phyloP scores from a whole-genome alignment of 2,888 invertebrate genomes.

The Cloeon dipterum region DNA sequence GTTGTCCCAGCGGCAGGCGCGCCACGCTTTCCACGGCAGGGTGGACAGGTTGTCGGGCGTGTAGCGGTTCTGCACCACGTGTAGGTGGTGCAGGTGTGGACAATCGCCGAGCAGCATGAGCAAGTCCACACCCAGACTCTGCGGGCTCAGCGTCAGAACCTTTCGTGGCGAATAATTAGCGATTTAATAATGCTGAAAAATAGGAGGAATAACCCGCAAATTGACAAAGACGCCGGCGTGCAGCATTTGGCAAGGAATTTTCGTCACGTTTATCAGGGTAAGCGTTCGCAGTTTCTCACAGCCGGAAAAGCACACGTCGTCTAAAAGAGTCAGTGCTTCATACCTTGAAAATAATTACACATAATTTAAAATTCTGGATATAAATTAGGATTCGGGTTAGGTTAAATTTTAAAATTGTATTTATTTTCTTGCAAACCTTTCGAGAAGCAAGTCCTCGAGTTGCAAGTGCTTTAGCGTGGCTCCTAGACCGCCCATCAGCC shows the following conservation, averaged over 20 bases:
- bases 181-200: neutral
- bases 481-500: constrained; percentile 38
- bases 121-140: constrained; percentile 51
- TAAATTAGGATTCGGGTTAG: too few species aligned
- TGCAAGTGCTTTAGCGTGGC: constrained; percentile 33
- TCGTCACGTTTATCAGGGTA: constrained; percentile 50
- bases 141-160: constrained; percentile 40
- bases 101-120: constrained; percentile 35
- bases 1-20: constrained; percentile 27
- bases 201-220: constrained; percentile 27
- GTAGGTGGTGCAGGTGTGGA: constrained; percentile 36
- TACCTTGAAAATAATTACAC: too few species aligned
- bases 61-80: constrained; percentile 49
- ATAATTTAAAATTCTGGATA: too few species aligned
- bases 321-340: constrained; percentile 38
- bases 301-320: constrained; percentile 42
- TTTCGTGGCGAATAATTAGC: too few species aligned
- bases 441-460: constrained; percentile 49
- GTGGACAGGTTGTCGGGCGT: constrained; percentile 27
- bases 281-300: constrained; percentile 35
- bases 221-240: constrained; percentile 56
- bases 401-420: neutral
- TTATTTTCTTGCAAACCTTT: constrained; percentile 20
- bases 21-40: constrained; percentile 20
- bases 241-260: constrained; percentile 38